Percentiles rank a stretch among this genome's conserved stretches.
These are phyloP conservation scores for Distichodus sexfasciatus DNA, from an alignment of 2,797 vertebrate genomes.

Conservation along the genomic window DNA sequence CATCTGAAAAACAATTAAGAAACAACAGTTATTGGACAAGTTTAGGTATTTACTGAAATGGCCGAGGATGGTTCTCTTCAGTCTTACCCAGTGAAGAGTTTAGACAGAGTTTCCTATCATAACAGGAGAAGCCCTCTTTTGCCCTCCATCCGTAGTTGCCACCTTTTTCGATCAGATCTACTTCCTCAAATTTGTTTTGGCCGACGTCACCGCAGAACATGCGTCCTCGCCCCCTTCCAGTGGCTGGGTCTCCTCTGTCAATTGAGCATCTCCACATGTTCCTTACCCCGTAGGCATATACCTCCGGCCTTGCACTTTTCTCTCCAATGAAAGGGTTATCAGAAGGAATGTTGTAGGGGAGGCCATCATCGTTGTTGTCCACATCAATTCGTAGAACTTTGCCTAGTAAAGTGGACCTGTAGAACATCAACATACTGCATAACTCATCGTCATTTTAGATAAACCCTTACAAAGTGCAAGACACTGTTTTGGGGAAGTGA, in stretches of 20 bases:
- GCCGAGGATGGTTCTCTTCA: too few relatives aligned
- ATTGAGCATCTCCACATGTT: constrained; percentile 87
- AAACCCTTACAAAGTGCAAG: neutral
- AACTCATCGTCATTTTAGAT: neutral
- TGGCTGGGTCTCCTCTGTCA: constrained; percentile 74
- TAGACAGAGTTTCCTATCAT: constrained; percentile 78
- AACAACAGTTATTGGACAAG: too few relatives aligned
- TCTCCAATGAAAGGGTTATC: constrained; percentile 81
- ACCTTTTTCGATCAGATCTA: constrained; percentile 79
- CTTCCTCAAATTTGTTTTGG: constrained; percentile 83
- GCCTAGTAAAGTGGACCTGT: constrained; percentile 76
- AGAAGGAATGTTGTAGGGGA: constrained; percentile 76
- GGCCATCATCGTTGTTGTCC: constrained; percentile 66
- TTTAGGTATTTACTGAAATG: too few relatives aligned
- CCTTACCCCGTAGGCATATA: constrained; percentile 81
- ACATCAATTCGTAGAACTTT: constrained; percentile 78
- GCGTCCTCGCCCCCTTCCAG: constrained; percentile 67
- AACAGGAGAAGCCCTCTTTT: constrained; percentile 83
- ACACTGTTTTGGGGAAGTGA: too few relatives aligned
- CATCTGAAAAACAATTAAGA: constrained; percentile 73
- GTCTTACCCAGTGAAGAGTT: constrained; percentile 78
- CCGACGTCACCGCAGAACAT: constrained; percentile 83
- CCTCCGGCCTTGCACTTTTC: constrained; percentile 65
- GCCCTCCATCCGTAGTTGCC: constrained; percentile 85
- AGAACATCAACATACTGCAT: neutral